Conservation (phyloP, 2,797 vertebrate species). For the Tapera naevia region DNA sequence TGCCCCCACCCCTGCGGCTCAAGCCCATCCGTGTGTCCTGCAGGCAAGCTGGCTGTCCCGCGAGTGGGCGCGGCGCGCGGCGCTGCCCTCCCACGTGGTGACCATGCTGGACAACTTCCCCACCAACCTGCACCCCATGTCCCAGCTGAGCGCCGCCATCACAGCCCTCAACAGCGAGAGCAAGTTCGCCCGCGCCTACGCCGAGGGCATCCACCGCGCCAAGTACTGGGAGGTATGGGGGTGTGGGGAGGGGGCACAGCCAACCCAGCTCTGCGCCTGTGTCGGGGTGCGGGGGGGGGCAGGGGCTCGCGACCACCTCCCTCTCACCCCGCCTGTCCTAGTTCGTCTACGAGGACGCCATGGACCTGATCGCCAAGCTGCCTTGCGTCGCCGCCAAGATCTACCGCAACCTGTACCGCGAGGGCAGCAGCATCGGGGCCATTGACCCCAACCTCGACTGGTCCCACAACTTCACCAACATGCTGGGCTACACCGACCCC, state of each 20-base stretch:
- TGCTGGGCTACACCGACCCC: constrained; percentile 92
- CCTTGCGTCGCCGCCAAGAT: constrained; percentile 97
- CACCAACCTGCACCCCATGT: constrained; percentile 97
- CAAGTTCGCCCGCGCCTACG: constrained; percentile 90
- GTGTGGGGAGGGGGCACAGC: not conserved
- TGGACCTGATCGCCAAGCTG: constrained; percentile 97
- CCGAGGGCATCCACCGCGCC: constrained; percentile 89
- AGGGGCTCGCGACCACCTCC: not conserved
- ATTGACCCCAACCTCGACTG: constrained; percentile 95
- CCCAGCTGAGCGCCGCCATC: constrained; percentile 93
- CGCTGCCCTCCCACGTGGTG: constrained; percentile 94
- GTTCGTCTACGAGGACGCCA: constrained; percentile 95
- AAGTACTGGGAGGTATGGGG: constrained; percentile 96
- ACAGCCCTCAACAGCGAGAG: constrained; percentile 98
- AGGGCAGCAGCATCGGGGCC: constrained; percentile 96
- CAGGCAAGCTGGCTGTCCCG: constrained; percentile 92
- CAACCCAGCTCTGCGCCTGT: not conserved
- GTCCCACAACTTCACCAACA: constrained; percentile 98
- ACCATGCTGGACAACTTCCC: constrained; percentile 98
- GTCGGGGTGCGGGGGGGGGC: not conserved
- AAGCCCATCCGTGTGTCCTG: not conserved
- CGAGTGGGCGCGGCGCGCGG: constrained; percentile 95
- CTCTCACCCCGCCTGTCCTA: constrained; percentile 29
- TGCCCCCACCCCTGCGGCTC: fast-evolving
- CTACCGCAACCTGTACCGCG: constrained; percentile 95